Base-by-base conservation (phyloP, 2,888 invertebrate species). In the Tromatobia lineatoria region DNA sequence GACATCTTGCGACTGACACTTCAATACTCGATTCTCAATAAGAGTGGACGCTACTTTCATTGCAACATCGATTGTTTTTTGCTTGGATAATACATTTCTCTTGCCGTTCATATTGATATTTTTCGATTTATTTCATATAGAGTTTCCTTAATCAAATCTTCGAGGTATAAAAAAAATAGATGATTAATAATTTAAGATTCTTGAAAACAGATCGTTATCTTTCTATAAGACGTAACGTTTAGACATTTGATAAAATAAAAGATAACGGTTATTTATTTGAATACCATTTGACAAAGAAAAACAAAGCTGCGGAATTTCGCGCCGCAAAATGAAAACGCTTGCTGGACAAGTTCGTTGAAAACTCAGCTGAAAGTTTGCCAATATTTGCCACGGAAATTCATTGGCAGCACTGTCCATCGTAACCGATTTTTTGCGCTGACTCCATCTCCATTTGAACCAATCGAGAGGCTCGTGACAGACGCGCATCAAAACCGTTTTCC, bases 1-100 rank as follows among this genome's bases (percentile, higher is more conserved):
- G 83, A 38, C 83, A 80, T 77, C 83, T 73, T 10, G 25, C 80
- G 77, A 66, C 18, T 13, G 18, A 61, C 13, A 8, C 0, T 13
- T n/a, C 15, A 18, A 20, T 59, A 82, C 74, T 69, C 23, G 67
- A 47, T 25, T 8, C 18, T 15, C 64, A 34, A 34, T 20, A 66
- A 45, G 25, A 25, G 15, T 8, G 25, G 2, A 25, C 47, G 38
- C 61, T 6, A 38, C 38, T n/a, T 57, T 6, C 57, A 29, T 29
- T 57, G 20, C 11, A 6, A 11, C 11, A 13, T 11, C 3, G 7
- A 34, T n/a, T n/a, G 7, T 23, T 10, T 54, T 23, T 18, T 54
- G 10, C 23, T 54, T 23, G 11, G 42, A 42, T 42, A 42, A 45
- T 45, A 45, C 45, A 15, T 13, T 15, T 11, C 1, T 42, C 11